Base-by-base conservation (phyloP, 2,797 vertebrate species). In the Rhinophrynus dorsalis region DNA sequence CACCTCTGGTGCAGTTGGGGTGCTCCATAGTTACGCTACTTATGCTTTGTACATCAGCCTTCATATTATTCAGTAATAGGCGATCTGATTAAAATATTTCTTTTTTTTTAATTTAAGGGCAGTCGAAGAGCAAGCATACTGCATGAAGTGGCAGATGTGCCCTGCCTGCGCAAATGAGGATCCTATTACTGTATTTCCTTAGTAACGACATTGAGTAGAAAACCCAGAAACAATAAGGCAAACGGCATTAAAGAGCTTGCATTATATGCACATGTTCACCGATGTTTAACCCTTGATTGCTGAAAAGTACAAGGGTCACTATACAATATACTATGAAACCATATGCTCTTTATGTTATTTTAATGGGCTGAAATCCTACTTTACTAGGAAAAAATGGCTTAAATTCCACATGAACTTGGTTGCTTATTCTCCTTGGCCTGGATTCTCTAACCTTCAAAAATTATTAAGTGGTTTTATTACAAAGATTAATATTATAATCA, bases 181-280 rank as follows among this genome's bases (percentile, higher is more conserved):
- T 72, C 60, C 60, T 65, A 44, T 57, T 72, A 72, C 60, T 72
- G 40, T 29, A 71, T 57, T 69, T 62, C 67, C 67, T 71, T 67
- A 72, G 62, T 69, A 75, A 71, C 44, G 21, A 42, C 57, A 63
- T 44, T 66, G 45, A 67, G 47, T 33, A 56, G 62, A 58, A 47
- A 70, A 59, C 45, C 30, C n/a, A 52, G 60, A 24, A 35, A 65
- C 48, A 61, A 15, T 32, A 66, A 32, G 54, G 48, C 60, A 63
- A 54, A 70, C 55, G 67, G 30, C 48, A 69, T 66, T 66, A 58
- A 55, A 32, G 59, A 54, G 54, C 38, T 23, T 24, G 38, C 45
- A 52, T 44, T 59, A 35, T 26, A 57, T 69, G 45, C 17, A 29
- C 40, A 51, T 32, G 35, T 40, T 74, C 32, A 69, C 37, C 52